Percentiles rank a stretch among this genome's conserved stretches.
phyloP scores from a whole-genome alignment of 2,113 vertebrate genomes.

The Lepidothrix coronata region DNA sequence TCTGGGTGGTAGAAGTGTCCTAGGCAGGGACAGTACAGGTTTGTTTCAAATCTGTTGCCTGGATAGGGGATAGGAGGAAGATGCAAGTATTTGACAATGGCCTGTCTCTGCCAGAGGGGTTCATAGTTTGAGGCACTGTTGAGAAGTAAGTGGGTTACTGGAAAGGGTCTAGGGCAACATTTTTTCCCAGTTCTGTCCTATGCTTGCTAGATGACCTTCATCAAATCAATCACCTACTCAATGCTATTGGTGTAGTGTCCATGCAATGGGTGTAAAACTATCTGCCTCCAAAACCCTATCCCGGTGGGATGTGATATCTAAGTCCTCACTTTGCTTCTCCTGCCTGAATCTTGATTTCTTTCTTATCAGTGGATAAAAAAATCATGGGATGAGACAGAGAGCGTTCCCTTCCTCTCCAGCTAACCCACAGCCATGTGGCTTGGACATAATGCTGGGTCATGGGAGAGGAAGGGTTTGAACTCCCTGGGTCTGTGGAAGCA shows the following conservation, averaged over 20 bases:
- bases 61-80: background rate
- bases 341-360: background rate
- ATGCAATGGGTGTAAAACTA: background rate
- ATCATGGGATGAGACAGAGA: background rate
- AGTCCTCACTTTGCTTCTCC: background rate
- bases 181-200: background rate
- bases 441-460: background rate
- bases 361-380: background rate
- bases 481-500: background rate
- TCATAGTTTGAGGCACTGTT: background rate
- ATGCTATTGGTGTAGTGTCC: background rate
- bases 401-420: background rate
- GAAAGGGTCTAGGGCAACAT: background rate
- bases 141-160: background rate
- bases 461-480: background rate
- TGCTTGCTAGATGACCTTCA: background rate
- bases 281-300: background rate
- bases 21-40: background rate
- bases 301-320: background rate
- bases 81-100: background rate
- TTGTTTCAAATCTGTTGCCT: background rate
- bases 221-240: background rate
- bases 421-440: background rate
- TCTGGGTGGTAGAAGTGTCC: background rate
- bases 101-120: background rate